A percentile compares a stretch with the other conserved stretches of the same genome.
Evolutionary conservation across 2,113 vertebrate genomes (phyloP).

Genomic region (Caretta caretta): DNA sequence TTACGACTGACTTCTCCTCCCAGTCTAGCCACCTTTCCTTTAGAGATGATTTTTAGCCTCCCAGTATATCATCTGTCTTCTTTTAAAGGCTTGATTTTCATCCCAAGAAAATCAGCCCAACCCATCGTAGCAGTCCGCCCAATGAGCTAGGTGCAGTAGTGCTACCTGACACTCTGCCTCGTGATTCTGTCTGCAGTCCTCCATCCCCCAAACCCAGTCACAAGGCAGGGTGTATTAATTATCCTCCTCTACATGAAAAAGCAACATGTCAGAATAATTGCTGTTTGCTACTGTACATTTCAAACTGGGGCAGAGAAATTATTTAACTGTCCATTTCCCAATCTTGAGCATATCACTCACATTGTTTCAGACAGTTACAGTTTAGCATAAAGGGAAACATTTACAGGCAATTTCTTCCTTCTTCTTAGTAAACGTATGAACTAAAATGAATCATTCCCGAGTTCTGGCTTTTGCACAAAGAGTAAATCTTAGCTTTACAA

Average conservation of each 20-base stretch:
- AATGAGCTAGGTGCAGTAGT: neutral
- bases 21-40: neutral
- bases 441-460: neutral
- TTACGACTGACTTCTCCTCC: neutral
- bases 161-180: neutral
- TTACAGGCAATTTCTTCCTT: neutral
- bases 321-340: neutral
- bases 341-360: rapidly evolving
- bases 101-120: neutral
- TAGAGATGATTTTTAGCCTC: neutral
- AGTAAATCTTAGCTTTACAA: neutral
- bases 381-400: neutral
- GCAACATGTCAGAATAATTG: neutral
- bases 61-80: neutral
- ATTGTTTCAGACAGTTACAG: neutral
- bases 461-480: neutral
- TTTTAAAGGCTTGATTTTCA: neutral
- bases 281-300: neutral
- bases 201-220: neutral
- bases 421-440: neutral
- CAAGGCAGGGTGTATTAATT: neutral
- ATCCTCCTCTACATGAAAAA: neutral
- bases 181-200: neutral
- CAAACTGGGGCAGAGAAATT: neutral
- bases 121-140: neutral